Conservation (phyloP, 1,140 invertebrate genomes). For the Dendrolimus kikuchii region DNA sequence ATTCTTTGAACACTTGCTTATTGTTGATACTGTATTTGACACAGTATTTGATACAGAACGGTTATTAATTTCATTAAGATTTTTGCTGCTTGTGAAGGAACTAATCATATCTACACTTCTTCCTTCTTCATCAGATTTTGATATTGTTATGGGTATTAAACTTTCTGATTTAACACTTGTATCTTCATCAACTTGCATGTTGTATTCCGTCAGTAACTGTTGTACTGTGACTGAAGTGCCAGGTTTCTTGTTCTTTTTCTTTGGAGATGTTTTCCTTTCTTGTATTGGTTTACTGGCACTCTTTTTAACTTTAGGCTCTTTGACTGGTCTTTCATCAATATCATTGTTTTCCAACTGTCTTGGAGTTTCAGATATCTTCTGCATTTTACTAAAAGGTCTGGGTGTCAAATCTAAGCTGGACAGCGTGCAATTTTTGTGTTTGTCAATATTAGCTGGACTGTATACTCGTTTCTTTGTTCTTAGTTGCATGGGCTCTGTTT, state of each 20-base stretch:
- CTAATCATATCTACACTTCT: conserved; percentile 12
- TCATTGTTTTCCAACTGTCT: conserved; percentile 7
- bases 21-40: neutral
- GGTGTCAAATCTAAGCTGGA: conserved; percentile 30
- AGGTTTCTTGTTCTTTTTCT: conserved; percentile 10
- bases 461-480: conserved; percentile 35
- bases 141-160: neutral
- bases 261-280: conserved; percentile 6
- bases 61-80: conserved; percentile 7
- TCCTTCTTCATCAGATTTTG: conserved; percentile 3
- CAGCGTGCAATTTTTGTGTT: conserved; percentile 4
- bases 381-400: conserved; percentile 43
- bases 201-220: conserved; percentile 27
- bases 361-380: conserved; percentile 38
- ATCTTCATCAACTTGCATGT: conserved; percentile 6
- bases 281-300: neutral
- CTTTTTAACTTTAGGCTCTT: neutral
- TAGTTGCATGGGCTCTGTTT: conserved; percentile 2
- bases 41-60: neutral
- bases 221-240: conserved; percentile 23
- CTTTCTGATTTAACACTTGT: neutral
- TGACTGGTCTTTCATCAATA: neutral
- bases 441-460: conserved; percentile 23
- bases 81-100: conserved; percentile 31
- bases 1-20: too few relatives aligned